Percentiles rank a stretch among this genome's conserved stretches.
These are phyloP conservation scores for Myanophis thanlyinensis DNA, from an alignment of 2,113 vertebrate genomes.

Conservation along the genomic window DNA sequence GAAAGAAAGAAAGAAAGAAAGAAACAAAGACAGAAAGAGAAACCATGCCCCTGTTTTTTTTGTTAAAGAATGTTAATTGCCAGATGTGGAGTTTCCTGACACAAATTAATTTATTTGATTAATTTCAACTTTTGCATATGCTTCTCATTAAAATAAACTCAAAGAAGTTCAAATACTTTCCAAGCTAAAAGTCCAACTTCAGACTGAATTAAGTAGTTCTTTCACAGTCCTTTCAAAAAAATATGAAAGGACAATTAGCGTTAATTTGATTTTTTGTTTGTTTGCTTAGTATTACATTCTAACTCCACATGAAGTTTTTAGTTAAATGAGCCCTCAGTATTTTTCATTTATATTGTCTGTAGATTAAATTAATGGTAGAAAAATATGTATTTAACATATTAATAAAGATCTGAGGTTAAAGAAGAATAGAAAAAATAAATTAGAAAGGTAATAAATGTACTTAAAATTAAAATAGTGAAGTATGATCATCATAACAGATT, in stretches of 20 bases:
- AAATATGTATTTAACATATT: neutral
- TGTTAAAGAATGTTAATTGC: neutral
- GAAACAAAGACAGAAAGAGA: neutral
- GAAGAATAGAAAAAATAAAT: neutral
- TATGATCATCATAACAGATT: neutral
- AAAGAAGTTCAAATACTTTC: neutral
- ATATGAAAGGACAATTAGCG: neutral
- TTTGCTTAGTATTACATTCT: neutral
- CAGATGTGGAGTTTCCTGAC: neutral
- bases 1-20: too few species aligned
- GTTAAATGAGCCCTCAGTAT: neutral
- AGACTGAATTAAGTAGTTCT: neutral
- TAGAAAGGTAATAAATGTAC: neutral
- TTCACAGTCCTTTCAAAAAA: neutral
- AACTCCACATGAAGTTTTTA: neutral
- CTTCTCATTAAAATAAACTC: neutral
- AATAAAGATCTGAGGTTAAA: neutral
- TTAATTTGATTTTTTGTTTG: neutral
- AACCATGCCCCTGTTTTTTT: neutral
- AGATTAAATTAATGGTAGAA: neutral
- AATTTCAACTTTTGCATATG: neutral
- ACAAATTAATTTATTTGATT: neutral
- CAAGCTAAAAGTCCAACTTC: neutral
- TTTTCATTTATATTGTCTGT: neutral
- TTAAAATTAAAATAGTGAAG: neutral